Evolutionary conservation across 2,797 vertebrate species (phyloP).

Genomic region (Sebastes melanostomus): DNA sequence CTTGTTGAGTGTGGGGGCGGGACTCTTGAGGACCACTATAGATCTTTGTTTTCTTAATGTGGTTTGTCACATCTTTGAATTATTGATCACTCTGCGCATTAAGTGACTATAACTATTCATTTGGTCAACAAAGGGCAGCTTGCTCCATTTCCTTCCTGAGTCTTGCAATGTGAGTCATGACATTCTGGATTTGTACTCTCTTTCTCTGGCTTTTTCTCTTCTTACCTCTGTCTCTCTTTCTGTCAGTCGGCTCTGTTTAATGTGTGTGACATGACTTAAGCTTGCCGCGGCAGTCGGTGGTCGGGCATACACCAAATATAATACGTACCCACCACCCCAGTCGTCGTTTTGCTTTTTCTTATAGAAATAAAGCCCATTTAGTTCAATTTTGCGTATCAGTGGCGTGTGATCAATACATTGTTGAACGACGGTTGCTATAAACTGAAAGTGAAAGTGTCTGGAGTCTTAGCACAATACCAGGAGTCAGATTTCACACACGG

Average conservation of each 20-base stretch:
- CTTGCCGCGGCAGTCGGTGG: too few species aligned
- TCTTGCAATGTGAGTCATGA: not conserved
- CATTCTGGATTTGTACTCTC: not conserved
- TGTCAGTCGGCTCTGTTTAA: slow-evolving; percentile 5
- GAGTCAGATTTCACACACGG: too few species aligned
- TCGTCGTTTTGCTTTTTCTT: too few species aligned
- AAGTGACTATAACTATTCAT: not conserved
- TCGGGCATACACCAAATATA: too few species aligned
- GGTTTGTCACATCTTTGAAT: not conserved
- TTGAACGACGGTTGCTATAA: too few species aligned
- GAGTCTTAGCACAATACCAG: too few species aligned
- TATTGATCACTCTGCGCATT: not conserved
- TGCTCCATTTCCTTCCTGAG: not conserved
- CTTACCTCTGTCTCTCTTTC: not conserved
- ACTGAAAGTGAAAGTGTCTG: too few species aligned
- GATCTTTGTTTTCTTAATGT: not conserved
- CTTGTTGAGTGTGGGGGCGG: not conserved
- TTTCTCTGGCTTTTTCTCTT: not conserved
- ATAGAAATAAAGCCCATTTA: too few species aligned
- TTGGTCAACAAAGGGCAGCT: not conserved
- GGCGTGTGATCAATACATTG: too few species aligned
- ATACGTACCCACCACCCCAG: too few species aligned
- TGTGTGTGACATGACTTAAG: not conserved
- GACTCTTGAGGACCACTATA: not conserved
- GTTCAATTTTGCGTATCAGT: too few species aligned